Conservation (phyloP, 2,113 vertebrate species). For the Otolemur garnettii region DNA sequence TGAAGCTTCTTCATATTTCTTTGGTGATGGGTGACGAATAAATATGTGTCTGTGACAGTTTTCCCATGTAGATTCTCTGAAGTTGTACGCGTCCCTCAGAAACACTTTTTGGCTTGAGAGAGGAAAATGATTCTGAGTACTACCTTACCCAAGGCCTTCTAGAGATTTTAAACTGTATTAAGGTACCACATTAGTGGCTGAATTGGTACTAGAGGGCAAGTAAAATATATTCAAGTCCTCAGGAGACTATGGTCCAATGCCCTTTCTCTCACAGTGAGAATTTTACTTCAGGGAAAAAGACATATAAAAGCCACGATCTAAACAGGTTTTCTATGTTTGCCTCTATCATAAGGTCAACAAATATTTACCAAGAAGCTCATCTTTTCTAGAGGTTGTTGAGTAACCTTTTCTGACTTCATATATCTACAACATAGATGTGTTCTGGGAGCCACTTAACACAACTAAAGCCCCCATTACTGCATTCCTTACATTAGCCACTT, state of each 20-base stretch:
- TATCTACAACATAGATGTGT: background rate
- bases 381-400: slow-evolving; percentile 35
- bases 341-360: slow-evolving; percentile 54
- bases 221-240: slow-evolving; percentile 60
- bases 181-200: background rate
- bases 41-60: background rate
- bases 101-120: slow-evolving; percentile 48
- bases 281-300: slow-evolving; percentile 59
- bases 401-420: background rate
- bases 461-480: background rate
- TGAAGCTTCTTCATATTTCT: no score
- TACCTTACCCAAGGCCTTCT: background rate
- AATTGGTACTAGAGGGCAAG: background rate
- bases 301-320: slow-evolving; percentile 52
- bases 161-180: slow-evolving; percentile 40
- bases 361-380: slow-evolving; percentile 45
- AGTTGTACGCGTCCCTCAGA: background rate
- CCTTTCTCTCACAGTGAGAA: slow-evolving; percentile 54
- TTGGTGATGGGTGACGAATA: slow-evolving; percentile 60
- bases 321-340: slow-evolving; percentile 26
- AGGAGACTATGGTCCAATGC: slow-evolving; percentile 62
- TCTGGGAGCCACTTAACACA: background rate
- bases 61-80: slow-evolving; percentile 39
- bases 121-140: slow-evolving; percentile 45
- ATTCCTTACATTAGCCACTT: slow-evolving; percentile 26